Evolutionary conservation across 2,888 invertebrate species (phyloP).

Genomic region (Hyalella azteca): DNA sequence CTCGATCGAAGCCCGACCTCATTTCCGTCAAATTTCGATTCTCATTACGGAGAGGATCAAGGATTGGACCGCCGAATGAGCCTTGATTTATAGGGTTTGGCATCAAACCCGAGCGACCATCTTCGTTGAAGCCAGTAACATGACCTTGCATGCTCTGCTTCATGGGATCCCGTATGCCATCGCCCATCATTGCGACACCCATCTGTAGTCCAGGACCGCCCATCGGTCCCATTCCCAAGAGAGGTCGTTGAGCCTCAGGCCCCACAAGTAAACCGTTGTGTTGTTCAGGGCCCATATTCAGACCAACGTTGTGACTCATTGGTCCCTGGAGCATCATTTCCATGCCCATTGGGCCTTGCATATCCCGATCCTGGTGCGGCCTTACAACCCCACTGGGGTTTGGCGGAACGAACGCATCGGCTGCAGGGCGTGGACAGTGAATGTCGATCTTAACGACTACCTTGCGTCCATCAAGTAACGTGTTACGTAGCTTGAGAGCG

Average conservation of each 20-base stretch:
- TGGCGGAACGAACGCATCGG: neutral
- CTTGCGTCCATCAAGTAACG: neutral
- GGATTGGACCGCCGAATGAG: conserved; percentile 44
- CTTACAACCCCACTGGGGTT: neutral
- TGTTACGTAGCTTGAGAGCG: neutral
- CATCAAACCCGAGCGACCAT: neutral
- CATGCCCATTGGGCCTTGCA: neutral
- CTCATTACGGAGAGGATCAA: too few species aligned
- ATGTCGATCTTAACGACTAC: neutral
- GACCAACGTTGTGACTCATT: neutral
- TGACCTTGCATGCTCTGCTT: too few species aligned
- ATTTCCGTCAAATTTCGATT: too few species aligned
- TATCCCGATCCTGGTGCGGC: neutral
- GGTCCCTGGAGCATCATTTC: neutral
- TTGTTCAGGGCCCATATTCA: too few species aligned
- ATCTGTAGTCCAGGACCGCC: neutral
- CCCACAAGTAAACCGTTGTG: too few species aligned
- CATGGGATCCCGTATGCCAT: neutral
- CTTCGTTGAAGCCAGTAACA: too few species aligned
- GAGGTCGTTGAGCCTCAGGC: neutral
- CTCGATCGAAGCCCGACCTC: too few species aligned
- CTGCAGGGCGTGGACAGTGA: neutral
- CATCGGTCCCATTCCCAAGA: neutral
- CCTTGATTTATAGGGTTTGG: conserved; percentile 35
- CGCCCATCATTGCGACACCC: neutral